Percentiles rank a stretch among this genome's conserved stretches.
These are phyloP conservation scores for Micrasema longulum DNA, from an alignment of 1,140 invertebrate genomes.

Conservation along the genomic window DNA sequence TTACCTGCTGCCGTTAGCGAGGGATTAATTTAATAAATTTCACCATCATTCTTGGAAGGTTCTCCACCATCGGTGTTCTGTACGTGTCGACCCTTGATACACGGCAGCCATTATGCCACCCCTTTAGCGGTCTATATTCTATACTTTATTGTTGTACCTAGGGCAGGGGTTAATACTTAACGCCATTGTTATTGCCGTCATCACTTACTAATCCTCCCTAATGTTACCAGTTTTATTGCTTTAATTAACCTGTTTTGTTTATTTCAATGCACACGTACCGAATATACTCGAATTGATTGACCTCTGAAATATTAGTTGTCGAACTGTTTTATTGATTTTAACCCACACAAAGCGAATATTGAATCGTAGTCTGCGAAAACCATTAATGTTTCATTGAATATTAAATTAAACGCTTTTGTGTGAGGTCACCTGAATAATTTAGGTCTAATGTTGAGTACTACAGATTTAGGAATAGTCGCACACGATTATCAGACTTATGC, in stretches of 20 bases:
- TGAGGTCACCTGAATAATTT: no score
- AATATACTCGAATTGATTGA: no score
- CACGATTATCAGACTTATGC: no score
- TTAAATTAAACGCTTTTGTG: no score
- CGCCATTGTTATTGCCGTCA: conserved; percentile 29
- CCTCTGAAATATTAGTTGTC: no score
- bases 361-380: no score
- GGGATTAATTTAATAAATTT: conserved; percentile 34
- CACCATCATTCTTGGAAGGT: conserved; percentile 10
- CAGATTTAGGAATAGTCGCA: no score
- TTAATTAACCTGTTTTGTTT: conserved; percentile 30
- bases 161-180: conserved; percentile 21
- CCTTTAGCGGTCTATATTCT: conserved; percentile 1
- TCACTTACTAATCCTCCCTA: conserved; percentile 34
- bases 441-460: no score
- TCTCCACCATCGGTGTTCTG: not conserved
- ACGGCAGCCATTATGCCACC: conserved; percentile 21
- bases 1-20: not conserved
- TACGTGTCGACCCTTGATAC: conserved; percentile 20
- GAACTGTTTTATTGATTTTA: no score
- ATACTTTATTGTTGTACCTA: not conserved
- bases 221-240: conserved; percentile 21
- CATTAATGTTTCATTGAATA: no score
- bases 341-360: no score
- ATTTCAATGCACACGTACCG: no score